These are phyloP conservation scores for Brachypterus glaber DNA, from an alignment of 2,888 invertebrate genomes.

Conservation along the genomic window DNA sequence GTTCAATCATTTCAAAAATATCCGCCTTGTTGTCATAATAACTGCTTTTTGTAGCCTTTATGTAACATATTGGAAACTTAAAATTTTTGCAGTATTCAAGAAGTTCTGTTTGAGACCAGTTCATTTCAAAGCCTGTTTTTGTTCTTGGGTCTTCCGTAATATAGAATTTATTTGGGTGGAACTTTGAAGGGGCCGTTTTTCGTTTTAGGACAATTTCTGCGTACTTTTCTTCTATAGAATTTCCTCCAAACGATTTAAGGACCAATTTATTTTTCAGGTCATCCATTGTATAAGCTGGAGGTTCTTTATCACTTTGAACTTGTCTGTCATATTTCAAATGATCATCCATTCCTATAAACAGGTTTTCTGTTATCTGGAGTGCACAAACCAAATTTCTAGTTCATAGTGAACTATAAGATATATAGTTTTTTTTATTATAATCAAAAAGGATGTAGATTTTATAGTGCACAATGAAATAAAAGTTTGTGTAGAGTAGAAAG, in stretches of 20 bases:
- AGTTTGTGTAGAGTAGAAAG: too few species aligned
- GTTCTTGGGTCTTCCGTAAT: conserved; percentile 55
- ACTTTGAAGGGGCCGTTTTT: conserved; percentile 44
- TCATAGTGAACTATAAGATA: too few species aligned
- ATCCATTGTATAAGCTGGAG: conserved; percentile 51
- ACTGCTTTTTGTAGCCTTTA: too few species aligned
- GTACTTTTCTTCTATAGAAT: conserved; percentile 47
- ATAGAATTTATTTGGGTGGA: conserved; percentile 49
- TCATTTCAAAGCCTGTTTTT: conserved; percentile 42
- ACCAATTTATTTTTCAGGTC: conserved; percentile 49
- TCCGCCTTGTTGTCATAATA: conserved; percentile 43
- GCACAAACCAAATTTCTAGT: too few species aligned
- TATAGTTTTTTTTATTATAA: too few species aligned
- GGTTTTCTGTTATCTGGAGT: too few species aligned
- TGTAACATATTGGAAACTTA: conserved; percentile 52
- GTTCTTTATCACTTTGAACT: conserved; percentile 37
- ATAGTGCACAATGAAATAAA: too few species aligned
- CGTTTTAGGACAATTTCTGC: conserved; percentile 47
- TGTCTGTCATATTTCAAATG: conserved; percentile 39
- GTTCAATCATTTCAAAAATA: conserved; percentile 45
- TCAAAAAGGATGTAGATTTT: too few species aligned
- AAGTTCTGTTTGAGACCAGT: conserved; percentile 43
- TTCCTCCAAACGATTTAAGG: conserved; percentile 43
- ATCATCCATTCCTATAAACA: conserved; percentile 41
- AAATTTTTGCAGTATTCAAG: conserved; percentile 45